phyloP scores from a whole-genome alignment of 2,797 vertebrate genomes.

The Clarias platycephalus region DNA sequence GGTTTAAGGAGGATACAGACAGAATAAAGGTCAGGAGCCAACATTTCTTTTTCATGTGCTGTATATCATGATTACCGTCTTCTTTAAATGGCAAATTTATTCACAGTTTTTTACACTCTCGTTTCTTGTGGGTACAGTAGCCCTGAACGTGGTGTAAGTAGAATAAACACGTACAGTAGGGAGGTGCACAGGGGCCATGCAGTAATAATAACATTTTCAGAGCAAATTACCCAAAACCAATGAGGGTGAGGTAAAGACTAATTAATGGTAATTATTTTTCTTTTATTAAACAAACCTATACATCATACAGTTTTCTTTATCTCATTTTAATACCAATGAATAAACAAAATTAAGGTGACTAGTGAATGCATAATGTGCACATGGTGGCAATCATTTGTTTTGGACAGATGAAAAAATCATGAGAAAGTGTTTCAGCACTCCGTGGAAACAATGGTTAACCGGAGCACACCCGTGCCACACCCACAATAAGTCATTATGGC shows the following conservation, averaged over 20 bases:
- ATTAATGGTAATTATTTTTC: background rate
- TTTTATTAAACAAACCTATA: background rate
- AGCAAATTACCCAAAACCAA: background rate
- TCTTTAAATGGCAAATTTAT: background rate
- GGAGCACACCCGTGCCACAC: constrained; percentile 24
- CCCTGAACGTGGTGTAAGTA: background rate
- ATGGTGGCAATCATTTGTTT: background rate
- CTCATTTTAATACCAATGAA: background rate
- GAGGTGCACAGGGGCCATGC: background rate
- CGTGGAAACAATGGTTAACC: constrained; percentile 2
- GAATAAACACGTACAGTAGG: background rate
- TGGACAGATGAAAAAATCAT: background rate
- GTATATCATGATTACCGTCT: background rate
- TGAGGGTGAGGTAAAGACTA: background rate
- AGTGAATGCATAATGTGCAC: background rate
- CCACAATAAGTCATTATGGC: constrained; percentile 37
- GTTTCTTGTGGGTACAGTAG: background rate
- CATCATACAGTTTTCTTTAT: background rate
- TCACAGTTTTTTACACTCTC: background rate
- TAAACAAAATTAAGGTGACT: background rate
- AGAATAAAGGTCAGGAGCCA: background rate
- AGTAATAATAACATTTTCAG: background rate
- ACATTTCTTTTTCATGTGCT: background rate
- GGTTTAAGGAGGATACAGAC: background rate
- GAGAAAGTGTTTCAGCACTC: constrained; percentile 28